These are phyloP conservation scores for Dromaius novaehollandiae DNA, from an alignment of 2,113 vertebrate species.

Conservation along the genomic window DNA sequence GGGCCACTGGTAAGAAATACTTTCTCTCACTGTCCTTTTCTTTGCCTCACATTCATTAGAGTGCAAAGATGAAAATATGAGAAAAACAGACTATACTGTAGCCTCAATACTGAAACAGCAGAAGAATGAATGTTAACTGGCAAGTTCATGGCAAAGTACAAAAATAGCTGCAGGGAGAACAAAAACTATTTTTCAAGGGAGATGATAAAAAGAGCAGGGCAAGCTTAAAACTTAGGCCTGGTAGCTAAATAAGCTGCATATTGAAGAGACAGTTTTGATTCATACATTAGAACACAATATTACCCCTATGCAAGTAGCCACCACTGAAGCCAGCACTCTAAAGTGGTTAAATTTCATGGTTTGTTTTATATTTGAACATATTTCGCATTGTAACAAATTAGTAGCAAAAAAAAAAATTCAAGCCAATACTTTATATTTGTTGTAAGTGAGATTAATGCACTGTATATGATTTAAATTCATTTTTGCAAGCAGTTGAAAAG, in stretches of 20 bases:
- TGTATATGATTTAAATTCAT: not conserved
- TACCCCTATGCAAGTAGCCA: not conserved
- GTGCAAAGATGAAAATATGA: constrained; percentile 34
- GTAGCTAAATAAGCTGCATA: not conserved
- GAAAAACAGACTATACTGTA: constrained; percentile 47
- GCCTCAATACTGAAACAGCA: not conserved
- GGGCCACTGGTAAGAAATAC: not conserved
- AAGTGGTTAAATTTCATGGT: not conserved
- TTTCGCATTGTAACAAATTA: not conserved
- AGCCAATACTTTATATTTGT: not conserved
- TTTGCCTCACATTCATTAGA: constrained; percentile 31
- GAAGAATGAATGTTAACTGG: constrained; percentile 33
- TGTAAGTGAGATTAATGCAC: not conserved
- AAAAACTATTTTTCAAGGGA: not conserved
- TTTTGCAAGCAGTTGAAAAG: not conserved
- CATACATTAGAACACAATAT: not conserved
- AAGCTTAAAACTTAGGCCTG: not conserved
- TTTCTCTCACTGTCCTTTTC: not conserved
- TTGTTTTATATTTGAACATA: not conserved
- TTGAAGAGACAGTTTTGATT: not conserved
- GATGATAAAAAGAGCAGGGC: not conserved
- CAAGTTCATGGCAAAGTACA: not conserved
- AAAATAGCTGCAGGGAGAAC: constrained; percentile 25
- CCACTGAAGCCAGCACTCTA: not conserved
- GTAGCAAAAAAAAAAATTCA: not conserved